Evolutionary conservation across 2,797 vertebrate species (phyloP).

Genomic region (Zonotrichia albicollis): DNA sequence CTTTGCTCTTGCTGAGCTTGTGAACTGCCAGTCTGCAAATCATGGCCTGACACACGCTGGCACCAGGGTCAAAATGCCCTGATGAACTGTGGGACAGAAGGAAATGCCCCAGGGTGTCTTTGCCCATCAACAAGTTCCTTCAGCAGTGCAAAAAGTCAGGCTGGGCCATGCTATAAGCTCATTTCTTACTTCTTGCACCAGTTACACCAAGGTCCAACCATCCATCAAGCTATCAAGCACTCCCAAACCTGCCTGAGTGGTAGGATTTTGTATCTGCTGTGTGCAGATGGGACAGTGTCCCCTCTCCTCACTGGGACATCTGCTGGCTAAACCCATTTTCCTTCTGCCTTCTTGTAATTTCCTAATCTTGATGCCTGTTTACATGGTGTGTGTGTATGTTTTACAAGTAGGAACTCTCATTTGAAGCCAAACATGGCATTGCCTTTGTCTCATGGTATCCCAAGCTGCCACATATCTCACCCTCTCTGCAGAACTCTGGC

Average conservation of each 20-base stretch:
- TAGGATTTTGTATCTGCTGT: neutral
- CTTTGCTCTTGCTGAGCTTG: neutral
- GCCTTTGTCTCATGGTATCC: conserved; percentile 7
- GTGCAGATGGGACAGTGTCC: neutral
- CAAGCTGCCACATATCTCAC: conserved; percentile 15
- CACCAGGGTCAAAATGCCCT: neutral
- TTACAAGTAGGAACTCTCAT: neutral
- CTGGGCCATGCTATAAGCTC: neutral
- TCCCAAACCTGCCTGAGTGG: neutral
- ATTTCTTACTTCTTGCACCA: neutral
- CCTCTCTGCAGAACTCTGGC: conserved; percentile 45
- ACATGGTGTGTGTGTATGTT: neutral
- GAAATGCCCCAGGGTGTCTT: neutral
- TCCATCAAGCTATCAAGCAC: neutral
- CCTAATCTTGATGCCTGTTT: neutral
- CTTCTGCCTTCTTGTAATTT: conserved; percentile 2
- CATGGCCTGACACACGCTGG: neutral
- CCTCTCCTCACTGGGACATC: neutral
- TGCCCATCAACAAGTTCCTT: neutral
- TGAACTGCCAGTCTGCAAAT: neutral
- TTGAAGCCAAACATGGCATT: conserved; percentile 15
- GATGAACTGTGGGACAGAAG: neutral
- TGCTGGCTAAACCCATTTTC: neutral
- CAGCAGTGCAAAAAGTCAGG: neutral
- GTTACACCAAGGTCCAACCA: neutral